Percentiles rank a stretch among this genome's conserved stretches.
Evolutionary conservation across 2,797 vertebrate species (phyloP).

Genomic region (Myiotriccus ornatus): DNA sequence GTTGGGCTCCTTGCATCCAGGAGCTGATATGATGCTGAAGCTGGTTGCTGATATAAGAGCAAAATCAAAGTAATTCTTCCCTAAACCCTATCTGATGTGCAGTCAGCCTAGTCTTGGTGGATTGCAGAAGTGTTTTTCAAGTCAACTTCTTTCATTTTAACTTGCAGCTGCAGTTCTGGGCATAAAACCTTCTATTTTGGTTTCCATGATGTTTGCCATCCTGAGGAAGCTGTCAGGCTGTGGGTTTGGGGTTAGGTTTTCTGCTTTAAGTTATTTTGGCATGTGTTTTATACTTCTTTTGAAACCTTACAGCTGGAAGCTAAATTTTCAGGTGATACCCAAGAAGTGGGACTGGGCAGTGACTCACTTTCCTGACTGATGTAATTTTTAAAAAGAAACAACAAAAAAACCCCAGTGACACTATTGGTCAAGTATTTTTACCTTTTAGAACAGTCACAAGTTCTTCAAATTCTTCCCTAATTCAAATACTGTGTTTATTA

Average conservation of each 20-base stretch:
- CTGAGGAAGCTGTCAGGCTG: neutral
- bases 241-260: neutral
- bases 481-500: neutral
- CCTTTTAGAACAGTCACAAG: neutral
- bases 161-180: slow-evolving; percentile 10
- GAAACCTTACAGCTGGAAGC: neutral
- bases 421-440: neutral
- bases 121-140: neutral
- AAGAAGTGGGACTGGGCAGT: neutral
- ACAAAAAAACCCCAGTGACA: neutral
- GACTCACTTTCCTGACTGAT: slow-evolving; percentile 14
- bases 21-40: neutral
- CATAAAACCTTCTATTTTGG: neutral
- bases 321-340: slow-evolving; percentile 6
- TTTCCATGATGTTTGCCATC: neutral
- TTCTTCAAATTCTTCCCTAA: neutral
- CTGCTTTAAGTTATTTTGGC: neutral
- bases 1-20: neutral
- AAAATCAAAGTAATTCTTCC: neutral
- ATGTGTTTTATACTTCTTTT: neutral
- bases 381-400: neutral
- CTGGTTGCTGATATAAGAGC: neutral
- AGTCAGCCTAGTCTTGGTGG: neutral
- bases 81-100: neutral
- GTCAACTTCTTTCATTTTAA: neutral